Base-by-base conservation (phyloP, 2,797 vertebrate genomes). In the Erethizon dorsatum region DNA sequence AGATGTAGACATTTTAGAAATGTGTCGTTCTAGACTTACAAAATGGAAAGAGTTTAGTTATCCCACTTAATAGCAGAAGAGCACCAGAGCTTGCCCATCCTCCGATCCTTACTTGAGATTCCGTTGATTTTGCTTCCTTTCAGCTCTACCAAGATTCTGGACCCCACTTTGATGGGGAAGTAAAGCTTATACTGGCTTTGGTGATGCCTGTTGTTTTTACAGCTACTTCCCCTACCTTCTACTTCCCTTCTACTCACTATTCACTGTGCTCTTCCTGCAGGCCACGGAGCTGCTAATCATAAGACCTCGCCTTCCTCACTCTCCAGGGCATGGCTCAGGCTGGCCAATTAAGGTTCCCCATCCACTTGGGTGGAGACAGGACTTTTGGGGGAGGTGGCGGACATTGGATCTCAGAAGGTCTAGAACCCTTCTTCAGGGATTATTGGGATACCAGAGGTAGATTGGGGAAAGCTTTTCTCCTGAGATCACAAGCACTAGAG, bases 81-180 rank as follows among this genome's bases (percentile, higher is more conserved):
- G 24, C 45, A 22, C 20, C 47, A 71, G 11, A 24, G 2, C 17
- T 14, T 73, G 10, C 37, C 88, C 59, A 20, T 0, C 45, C 26
- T 31, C 11, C 61, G 24, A 18, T 86, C 41, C 87, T 50, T 80
- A 18, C 24, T 56, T 93, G 47, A 61, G 41, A 57, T 52, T 93
- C 41, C 73, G 24, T 52, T 91, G 69, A 54, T 77, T 87, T 45
- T 96, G 57, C 50, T 67, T 10, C 31, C 37, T 31, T 91, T 91
- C 20, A 57, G 10, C 20, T 84, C 57, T 54, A 69, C 91, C 80
- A 89, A 91, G 71, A 61, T 63, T 85, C 56, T 91, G 88, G 67
- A 56, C 15, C 10, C 63, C 69, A 95, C 8, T 65, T 69, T 87
- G 57, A 37, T 45, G 63, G 71, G 26, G 22, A 67, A 89, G 67